A percentile compares a stretch with the other conserved stretches of the same genome.
Evolutionary conservation across 2,888 invertebrate species (phyloP).

Genomic region (Temnothorax rugatulus): DNA sequence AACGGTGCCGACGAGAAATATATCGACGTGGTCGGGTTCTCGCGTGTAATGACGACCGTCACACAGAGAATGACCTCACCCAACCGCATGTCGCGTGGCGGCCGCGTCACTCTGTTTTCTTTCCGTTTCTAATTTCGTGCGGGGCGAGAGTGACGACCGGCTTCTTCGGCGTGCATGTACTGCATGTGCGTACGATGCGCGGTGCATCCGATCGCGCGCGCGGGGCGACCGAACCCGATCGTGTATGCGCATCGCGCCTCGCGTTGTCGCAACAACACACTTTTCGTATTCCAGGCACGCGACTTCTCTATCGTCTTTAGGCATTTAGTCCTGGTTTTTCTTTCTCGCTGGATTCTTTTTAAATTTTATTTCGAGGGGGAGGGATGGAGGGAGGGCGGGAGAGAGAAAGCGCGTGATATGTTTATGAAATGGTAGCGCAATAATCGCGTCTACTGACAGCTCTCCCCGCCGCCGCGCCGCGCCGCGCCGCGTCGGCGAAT

Average conservation of each 20-base stretch:
- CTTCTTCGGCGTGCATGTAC: conserved; percentile 7
- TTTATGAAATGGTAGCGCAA: not conserved
- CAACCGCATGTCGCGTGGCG: conserved; percentile 70
- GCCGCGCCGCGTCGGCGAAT: conserved; percentile 55
- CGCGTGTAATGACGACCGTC: conserved; percentile 59
- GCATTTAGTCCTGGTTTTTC: not conserved
- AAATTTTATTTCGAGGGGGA: not conserved
- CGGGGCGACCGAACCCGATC: not conserved
- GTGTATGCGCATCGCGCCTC: conserved; percentile 12
- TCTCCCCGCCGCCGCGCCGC: not conserved
- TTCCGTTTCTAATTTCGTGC: conserved; percentile 81
- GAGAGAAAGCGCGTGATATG: not conserved
- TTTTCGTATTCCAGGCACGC: conserved; percentile 23
- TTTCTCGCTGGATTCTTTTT: not conserved
- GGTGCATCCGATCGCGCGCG: not conserved
- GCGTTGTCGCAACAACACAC: not conserved
- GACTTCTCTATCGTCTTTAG: conserved; percentile 7
- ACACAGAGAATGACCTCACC: conserved; percentile 62
- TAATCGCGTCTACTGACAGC: conserved; percentile 7
- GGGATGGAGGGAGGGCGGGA: not conserved
- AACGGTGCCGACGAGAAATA: not conserved
- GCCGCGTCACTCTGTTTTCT: conserved; percentile 79
- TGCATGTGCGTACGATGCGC: not conserved
- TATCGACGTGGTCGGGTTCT: conserved; percentile 43
- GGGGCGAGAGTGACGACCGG: conserved; percentile 68